phyloP scores from a whole-genome alignment of 2,797 vertebrate genomes.

The Odontamblyopus rebecca region DNA sequence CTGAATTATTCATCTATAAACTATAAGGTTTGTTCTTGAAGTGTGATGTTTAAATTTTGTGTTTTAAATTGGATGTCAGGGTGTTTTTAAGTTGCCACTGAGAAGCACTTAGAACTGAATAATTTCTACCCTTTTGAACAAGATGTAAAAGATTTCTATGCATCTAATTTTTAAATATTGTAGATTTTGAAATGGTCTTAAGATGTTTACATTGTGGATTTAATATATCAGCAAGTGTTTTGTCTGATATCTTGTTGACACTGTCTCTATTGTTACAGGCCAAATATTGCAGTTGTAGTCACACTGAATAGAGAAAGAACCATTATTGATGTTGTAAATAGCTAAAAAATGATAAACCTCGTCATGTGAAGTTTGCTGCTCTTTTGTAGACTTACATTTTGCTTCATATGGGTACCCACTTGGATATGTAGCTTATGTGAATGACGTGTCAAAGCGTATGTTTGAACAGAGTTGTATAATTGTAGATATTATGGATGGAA shows the following conservation, averaged over 20 bases:
- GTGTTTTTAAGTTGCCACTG: slow-evolving; percentile 19
- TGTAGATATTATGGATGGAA: slow-evolving; percentile 3
- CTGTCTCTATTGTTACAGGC: slow-evolving; percentile 50
- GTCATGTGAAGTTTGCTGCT: slow-evolving; percentile 65
- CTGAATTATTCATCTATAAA: slow-evolving; percentile 19
- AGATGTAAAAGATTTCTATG: slow-evolving; percentile 75
- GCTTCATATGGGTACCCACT: slow-evolving; percentile 34
- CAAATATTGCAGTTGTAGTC: slow-evolving; percentile 51
- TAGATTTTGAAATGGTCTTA: slow-evolving; percentile 64
- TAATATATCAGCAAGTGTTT: slow-evolving; percentile 68
- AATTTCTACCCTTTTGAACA: slow-evolving; percentile 41
- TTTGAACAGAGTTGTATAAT: slow-evolving; percentile 5
- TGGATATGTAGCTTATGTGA: slow-evolving; percentile 52
- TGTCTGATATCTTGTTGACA: slow-evolving; percentile 64
- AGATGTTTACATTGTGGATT: slow-evolving; percentile 80
- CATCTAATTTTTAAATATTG: slow-evolving; percentile 66
- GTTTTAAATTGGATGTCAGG: slow-evolving; percentile 23
- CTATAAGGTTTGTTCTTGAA: slow-evolving; percentile 4
- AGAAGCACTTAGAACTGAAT: slow-evolving; percentile 32
- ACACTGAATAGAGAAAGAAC: slow-evolving; percentile 36
- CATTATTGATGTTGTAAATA: slow-evolving; percentile 58
- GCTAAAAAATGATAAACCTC: slow-evolving; percentile 32
- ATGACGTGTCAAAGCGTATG: slow-evolving; percentile 21
- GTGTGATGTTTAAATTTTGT: slow-evolving; percentile 6
- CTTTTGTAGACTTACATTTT: slow-evolving; percentile 65